A percentile compares a stretch with the other conserved stretches of the same genome.
Evolutionary conservation across 1,140 invertebrate species (phyloP).

Genomic region (Oryzaephilus surinamensis): DNA sequence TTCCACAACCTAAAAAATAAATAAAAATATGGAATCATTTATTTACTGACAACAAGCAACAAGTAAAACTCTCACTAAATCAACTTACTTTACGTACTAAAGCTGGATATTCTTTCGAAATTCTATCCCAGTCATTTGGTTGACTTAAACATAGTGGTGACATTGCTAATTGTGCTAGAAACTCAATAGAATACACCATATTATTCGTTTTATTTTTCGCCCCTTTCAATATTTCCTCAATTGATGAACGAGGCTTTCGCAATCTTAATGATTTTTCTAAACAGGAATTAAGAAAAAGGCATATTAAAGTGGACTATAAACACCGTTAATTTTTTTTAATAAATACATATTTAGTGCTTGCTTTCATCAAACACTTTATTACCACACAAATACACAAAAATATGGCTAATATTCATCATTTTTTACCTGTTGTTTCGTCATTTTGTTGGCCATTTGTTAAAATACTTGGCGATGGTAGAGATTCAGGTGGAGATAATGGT

Average conservation of each 20-base stretch:
- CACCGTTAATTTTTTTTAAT: too few relatives aligned
- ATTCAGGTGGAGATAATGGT: constrained; percentile 29
- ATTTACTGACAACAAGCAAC: too few relatives aligned
- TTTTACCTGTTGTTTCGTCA: constrained; percentile 30
- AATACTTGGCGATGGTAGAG: constrained; percentile 22
- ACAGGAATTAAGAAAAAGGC: neutral
- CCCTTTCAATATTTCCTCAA: constrained; percentile 28
- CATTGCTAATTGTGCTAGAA: constrained; percentile 42
- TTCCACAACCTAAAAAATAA: constrained; percentile 28
- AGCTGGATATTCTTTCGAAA: constrained; percentile 41
- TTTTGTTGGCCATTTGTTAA: constrained; percentile 30
- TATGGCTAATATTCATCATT: constrained; percentile 3
- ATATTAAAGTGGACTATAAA: too few relatives aligned
- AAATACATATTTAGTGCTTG: too few relatives aligned
- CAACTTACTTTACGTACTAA: constrained; percentile 43
- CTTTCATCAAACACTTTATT: constrained; percentile 3
- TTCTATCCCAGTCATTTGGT: constrained; percentile 43
- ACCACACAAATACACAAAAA: constrained; percentile 1
- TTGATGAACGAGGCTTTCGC: constrained; percentile 26
- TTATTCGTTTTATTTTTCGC: constrained; percentile 13
- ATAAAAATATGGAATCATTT: neutral
- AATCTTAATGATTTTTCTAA: constrained; percentile 15
- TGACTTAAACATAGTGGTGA: constrained; percentile 42
- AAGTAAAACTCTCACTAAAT: neutral
- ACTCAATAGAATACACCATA: constrained; percentile 39